Percentiles rank a stretch among this genome's conserved stretches.
These are phyloP conservation scores for Otus sunia DNA, from an alignment of 2,113 vertebrate species.

Conservation along the genomic window DNA sequence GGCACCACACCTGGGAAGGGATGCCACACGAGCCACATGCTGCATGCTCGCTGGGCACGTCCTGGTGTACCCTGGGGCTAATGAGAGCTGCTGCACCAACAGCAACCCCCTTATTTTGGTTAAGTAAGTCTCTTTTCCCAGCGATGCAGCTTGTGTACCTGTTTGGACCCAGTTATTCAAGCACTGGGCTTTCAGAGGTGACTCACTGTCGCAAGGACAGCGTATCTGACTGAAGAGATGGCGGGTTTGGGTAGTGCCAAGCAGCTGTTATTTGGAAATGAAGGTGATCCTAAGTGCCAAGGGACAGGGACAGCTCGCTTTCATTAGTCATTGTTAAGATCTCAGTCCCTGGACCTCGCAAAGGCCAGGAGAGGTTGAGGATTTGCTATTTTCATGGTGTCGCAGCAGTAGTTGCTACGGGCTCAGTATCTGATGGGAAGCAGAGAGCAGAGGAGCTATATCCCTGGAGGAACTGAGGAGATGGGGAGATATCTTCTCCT, in stretches of 20 bases:
- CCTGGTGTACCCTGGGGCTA: neutral
- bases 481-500: neutral
- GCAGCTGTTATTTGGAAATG: neutral
- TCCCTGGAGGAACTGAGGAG: neutral
- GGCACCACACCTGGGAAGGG: neutral
- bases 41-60: neutral
- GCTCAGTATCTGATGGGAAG: neutral
- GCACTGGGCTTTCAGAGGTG: neutral
- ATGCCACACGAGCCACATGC: neutral
- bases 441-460: accelerated
- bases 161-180: accelerated
- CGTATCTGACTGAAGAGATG: accelerated
- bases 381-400: neutral
- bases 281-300: neutral
- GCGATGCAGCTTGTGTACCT: accelerated
- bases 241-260: neutral
- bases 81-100: neutral
- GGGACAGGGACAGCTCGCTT: neutral
- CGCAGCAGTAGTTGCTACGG: neutral
- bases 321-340: neutral
- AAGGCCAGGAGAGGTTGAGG: neutral
- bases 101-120: neutral
- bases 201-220: neutral
- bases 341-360: accelerated
- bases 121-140: neutral